Evolutionary conservation across 2,113 vertebrate genomes (phyloP), one percentile per base, ranked within the genome.

Genomic region (Lichenostomus cassidix): DNA sequence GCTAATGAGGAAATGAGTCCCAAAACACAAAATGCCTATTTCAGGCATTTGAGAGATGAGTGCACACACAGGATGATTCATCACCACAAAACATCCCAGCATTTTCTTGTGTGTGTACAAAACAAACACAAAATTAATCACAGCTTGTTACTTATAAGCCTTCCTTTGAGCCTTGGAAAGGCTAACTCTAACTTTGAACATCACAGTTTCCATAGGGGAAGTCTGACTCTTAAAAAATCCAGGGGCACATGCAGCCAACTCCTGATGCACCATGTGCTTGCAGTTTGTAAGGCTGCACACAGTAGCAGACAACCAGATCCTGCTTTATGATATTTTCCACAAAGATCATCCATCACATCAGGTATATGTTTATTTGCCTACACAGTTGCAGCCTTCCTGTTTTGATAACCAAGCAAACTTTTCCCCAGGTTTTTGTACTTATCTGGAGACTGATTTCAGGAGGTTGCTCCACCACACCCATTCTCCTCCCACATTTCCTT

Each of bases 41-140:
- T 76, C 56, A 87, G 69, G 41, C 44, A n/a, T 44, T 19, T 63
- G 56, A n/a, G 59, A 52, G 39, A 63, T 31, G 37, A 92, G 29
- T 15, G 52, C 39, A 83, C n/a, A 41, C 11, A 64, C 3, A 91
- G 67, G 39, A 81, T 74, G 80, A 94, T 67, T 95, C 77, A 82
- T 24, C 47, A 53, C 22, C 84, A 84, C 33, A 84, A 78, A 91
- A 47, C 39, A 82, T 67, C 73, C 44, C n/a, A 84, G 77, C 10
- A 25, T 68, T 92, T 94, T 89, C 52, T 73, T 64, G 20, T 18
- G 15, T 52, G 69, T 56, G 44, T 44, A 81, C 47, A 75, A 87
- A 96, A 59, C 42, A 87, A 91, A 81, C 37, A 29, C 35, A 87
- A 92, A 94, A 64, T 47, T 75, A 89, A 79, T 69, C 60, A 75